Percentiles rank a stretch among this genome's conserved stretches.
Conservation (phyloP, 2,113 vertebrate species). For the Urocynchramus pylzowi region DNA sequence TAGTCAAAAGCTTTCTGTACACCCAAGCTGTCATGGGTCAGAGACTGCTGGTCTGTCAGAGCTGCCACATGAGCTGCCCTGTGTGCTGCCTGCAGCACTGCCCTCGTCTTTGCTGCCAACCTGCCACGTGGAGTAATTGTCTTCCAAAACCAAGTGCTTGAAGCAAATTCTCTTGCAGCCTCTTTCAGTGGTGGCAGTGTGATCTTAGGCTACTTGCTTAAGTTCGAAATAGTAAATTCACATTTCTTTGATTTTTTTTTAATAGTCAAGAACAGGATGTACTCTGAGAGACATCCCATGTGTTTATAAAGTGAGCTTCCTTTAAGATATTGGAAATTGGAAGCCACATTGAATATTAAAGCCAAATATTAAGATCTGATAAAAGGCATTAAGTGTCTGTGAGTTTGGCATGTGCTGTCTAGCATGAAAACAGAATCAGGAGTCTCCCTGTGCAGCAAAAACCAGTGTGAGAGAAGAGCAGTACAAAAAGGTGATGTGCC, state of each 20-base stretch:
- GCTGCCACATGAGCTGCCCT: background rate
- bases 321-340: background rate
- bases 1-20: background rate
- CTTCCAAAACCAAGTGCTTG: background rate
- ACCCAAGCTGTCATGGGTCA: background rate
- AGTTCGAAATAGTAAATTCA: background rate
- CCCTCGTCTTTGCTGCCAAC: constrained; percentile 4
- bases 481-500: background rate
- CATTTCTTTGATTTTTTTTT: background rate
- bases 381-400: background rate
- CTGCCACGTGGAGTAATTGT: background rate
- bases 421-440: background rate
- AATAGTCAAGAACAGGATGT: background rate
- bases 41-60: background rate
- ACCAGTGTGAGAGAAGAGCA: background rate
- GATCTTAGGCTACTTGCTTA: background rate
- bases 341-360: background rate
- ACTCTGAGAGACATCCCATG: background rate
- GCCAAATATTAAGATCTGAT: background rate
- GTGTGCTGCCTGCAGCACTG: background rate
- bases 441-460: background rate
- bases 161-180: background rate
- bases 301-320: background rate
- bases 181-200: background rate
- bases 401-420: background rate